These are phyloP conservation scores for Paracentrotus lividus DNA, from an alignment of 53 echinoderm and acorn worm species.

Conservation along the genomic window DNA sequence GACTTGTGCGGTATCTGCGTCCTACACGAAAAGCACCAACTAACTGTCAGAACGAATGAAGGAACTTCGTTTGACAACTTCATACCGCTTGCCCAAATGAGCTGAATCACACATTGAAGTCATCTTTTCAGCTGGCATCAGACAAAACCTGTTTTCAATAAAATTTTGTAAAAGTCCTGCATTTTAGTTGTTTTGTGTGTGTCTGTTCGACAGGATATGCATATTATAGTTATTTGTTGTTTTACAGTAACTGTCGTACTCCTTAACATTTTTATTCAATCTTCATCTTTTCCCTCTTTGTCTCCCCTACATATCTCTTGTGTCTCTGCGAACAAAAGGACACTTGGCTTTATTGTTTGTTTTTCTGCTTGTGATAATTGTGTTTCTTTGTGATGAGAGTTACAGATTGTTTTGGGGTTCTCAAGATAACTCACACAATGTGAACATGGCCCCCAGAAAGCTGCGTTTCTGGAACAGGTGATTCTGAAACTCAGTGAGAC, in stretches of 20 bases:
- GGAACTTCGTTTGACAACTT: slow-evolving; percentile 56
- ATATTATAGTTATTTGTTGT: neutral
- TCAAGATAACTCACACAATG: neutral
- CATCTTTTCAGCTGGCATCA: neutral
- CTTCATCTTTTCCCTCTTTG: neutral
- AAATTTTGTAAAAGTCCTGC: neutral
- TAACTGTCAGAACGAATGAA: slow-evolving; percentile 67
- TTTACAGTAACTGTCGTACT: neutral
- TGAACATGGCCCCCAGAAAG: slow-evolving; percentile 18
- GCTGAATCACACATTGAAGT: slow-evolving; percentile 60
- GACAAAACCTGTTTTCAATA: neutral
- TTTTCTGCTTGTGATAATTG: neutral
- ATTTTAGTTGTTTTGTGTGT: neutral
- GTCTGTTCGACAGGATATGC: neutral
- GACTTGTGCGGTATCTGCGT: slow-evolving; percentile 58
- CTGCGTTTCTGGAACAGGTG: slow-evolving; percentile 8
- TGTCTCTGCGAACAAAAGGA: neutral
- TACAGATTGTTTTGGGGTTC: too few species aligned
- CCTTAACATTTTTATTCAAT: neutral
- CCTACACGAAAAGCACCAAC: slow-evolving; percentile 61
- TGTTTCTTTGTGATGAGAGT: neutral
- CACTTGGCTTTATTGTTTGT: neutral
- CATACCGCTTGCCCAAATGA: slow-evolving; percentile 33
- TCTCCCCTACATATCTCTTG: neutral
- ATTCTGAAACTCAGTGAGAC: slow-evolving; percentile 44